These are phyloP conservation scores for Adoxophyes honmai DNA, from an alignment of 1,140 invertebrate genomes.

Conservation along the genomic window DNA sequence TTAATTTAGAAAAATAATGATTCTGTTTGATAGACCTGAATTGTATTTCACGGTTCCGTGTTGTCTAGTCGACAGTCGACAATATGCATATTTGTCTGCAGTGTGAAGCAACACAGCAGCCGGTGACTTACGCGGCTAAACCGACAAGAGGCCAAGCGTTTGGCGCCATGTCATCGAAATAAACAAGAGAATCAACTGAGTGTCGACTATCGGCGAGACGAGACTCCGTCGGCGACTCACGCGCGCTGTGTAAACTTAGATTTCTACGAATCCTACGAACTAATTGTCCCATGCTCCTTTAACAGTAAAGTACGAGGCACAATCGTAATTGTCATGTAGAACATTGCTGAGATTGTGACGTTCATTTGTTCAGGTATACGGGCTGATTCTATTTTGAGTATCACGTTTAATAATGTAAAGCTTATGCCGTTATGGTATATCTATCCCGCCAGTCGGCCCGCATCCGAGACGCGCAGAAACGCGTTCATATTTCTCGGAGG, in stretches of 20 bases:
- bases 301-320: slow-evolving; percentile 4
- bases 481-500: no score
- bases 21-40: not conserved
- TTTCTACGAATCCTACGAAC: not conserved
- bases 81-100: no score
- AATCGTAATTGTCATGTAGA: slow-evolving; percentile 15
- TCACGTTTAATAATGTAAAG: slow-evolving; percentile 53
- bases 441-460: slow-evolving; percentile 16
- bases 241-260: no score
- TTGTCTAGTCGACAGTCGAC: no score
- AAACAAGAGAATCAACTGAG: no score
- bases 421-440: slow-evolving; percentile 43
- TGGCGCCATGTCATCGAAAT: no score
- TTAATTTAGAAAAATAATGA: slow-evolving; percentile 15
- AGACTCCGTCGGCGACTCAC: no score
- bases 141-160: no score
- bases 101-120: no score
- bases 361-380: slow-evolving; percentile 31
- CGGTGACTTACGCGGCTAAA: no score
- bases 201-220: no score
- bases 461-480: not conserved
- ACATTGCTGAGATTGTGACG: slow-evolving; percentile 34
- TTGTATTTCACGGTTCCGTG: not conserved
- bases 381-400: slow-evolving; percentile 32
- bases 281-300: slow-evolving; percentile 11